Percentiles rank a stretch among this genome's conserved stretches.
Conservation (phyloP, 1,140 invertebrate genomes). For the Scaptodrosophila lebanonensis region DNA sequence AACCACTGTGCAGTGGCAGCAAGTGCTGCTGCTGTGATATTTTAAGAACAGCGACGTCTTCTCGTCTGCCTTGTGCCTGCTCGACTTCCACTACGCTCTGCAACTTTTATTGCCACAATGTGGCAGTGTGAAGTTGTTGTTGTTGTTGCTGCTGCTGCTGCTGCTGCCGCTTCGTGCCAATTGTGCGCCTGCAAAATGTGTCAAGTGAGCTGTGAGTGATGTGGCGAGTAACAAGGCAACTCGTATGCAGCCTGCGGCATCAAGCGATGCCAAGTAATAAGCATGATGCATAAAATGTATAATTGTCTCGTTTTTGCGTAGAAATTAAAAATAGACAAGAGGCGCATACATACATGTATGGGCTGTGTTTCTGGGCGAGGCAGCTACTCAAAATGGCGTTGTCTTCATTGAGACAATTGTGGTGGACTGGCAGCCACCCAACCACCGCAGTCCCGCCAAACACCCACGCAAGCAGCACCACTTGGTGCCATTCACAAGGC, state of each 20-base stretch:
- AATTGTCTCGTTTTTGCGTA: slow-evolving; percentile 43
- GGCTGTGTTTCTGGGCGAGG: background rate
- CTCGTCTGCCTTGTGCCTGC: background rate
- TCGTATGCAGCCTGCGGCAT: slow-evolving; percentile 29
- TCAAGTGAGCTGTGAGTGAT: slow-evolving; percentile 77
- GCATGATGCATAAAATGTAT: slow-evolving; percentile 43
- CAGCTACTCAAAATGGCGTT: slow-evolving; percentile 52
- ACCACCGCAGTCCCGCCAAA: no score
- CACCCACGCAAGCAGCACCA: background rate
- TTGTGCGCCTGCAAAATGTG: slow-evolving; percentile 64
- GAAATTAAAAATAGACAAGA: slow-evolving; percentile 40
- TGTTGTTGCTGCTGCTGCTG: background rate
- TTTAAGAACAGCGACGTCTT: slow-evolving; percentile 42
- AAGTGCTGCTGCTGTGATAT: slow-evolving; percentile 20
- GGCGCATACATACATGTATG: background rate
- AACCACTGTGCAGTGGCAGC: no score
- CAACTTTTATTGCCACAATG: slow-evolving; percentile 53
- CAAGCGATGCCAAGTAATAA: slow-evolving; percentile 19
- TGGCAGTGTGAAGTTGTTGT: slow-evolving; percentile 48
- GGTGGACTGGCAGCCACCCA: slow-evolving; percentile 38
- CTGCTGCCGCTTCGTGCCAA: slow-evolving; percentile 51
- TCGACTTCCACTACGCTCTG: slow-evolving; percentile 3
- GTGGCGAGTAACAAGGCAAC: slow-evolving; percentile 65
- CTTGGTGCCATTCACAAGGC: background rate
- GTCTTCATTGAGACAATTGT: slow-evolving; percentile 56